Percentiles rank a stretch among this genome's conserved stretches.
Evolutionary conservation across 1,140 invertebrate genomes (phyloP).

Genomic region (Aphelenchoides fujianensis): DNA sequence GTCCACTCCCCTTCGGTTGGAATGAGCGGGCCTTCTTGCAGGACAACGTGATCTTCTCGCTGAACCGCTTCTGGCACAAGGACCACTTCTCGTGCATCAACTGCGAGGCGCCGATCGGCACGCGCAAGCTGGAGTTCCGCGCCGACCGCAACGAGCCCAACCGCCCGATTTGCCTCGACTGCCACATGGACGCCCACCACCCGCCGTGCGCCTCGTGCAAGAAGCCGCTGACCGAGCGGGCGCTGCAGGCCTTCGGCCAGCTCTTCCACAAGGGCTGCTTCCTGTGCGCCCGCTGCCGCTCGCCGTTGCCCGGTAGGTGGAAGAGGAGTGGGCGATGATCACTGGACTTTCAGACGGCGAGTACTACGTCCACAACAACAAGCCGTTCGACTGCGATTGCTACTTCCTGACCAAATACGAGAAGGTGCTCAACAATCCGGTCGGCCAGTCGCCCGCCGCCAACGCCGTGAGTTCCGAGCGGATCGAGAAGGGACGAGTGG

Average conservation of each 20-base stretch:
- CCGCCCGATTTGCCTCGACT: conserved; percentile 27
- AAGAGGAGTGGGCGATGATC: neutral
- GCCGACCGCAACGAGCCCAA: neutral
- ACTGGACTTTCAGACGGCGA: conserved; percentile 19
- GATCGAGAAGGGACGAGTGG: too few species aligned
- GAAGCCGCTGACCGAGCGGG: conserved; percentile 15
- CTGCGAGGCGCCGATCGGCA: conserved; percentile 15
- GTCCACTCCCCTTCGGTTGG: neutral
- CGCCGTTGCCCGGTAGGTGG: conserved; percentile 18
- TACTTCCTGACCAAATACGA: conserved; percentile 26
- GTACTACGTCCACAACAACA: conserved; percentile 22
- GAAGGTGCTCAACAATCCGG: conserved; percentile 6
- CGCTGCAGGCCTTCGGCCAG: conserved; percentile 1
- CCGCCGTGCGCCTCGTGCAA: conserved; percentile 19
- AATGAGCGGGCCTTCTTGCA: conserved; percentile 13
- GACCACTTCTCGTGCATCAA: conserved; percentile 23
- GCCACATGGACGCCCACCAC: conserved; percentile 27
- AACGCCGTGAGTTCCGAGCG: neutral
- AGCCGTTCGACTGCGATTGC: conserved; percentile 30
- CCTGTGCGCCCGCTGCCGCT: conserved; percentile 23
- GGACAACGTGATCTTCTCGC: conserved; percentile 14
- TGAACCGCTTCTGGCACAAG: conserved; percentile 25
- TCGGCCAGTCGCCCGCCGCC: neutral
- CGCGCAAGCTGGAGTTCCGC: conserved; percentile 8
- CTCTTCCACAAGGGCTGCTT: conserved; percentile 25